Conservation (phyloP, 2,797 vertebrate species). For the Myotis vivesi region DNA sequence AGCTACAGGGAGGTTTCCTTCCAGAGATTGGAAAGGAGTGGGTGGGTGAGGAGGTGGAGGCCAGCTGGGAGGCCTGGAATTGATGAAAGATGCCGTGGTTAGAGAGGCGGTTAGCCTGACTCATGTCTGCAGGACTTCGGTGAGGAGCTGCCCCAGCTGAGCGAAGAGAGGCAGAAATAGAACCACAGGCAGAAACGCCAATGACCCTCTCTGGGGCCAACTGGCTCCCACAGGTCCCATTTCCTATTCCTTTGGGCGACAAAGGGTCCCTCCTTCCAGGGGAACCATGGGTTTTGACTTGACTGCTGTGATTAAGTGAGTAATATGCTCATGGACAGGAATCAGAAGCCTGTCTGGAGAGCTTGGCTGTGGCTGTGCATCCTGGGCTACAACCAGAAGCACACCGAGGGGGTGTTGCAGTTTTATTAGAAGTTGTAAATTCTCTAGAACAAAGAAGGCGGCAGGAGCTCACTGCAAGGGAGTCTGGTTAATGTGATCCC, state of each 20-base stretch:
- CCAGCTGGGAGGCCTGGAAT: not conserved
- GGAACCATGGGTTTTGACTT: not conserved
- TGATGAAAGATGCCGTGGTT: fast-evolving
- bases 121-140: not conserved
- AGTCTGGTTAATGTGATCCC: not conserved
- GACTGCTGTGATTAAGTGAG: not conserved
- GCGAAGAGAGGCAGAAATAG: not conserved
- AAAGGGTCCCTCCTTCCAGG: not conserved
- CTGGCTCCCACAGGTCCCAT: not conserved
- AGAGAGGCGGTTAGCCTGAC: not conserved
- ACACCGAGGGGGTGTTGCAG: fast-evolving
- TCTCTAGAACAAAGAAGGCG: not conserved
- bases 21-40: not conserved
- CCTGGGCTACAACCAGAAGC: not conserved
- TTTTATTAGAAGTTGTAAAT: not conserved
- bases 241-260: not conserved
- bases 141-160: not conserved
- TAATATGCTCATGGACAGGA: not conserved
- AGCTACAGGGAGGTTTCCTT: not conserved
- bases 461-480: not conserved
- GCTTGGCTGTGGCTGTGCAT: not conserved
- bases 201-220: not conserved
- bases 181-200: not conserved
- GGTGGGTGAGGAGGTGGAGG: not conserved
- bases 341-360: not conserved